Evolutionary conservation across 35 echinoderm and acorn worm species (phyloP).

Genomic region (Ptychodera flava): DNA sequence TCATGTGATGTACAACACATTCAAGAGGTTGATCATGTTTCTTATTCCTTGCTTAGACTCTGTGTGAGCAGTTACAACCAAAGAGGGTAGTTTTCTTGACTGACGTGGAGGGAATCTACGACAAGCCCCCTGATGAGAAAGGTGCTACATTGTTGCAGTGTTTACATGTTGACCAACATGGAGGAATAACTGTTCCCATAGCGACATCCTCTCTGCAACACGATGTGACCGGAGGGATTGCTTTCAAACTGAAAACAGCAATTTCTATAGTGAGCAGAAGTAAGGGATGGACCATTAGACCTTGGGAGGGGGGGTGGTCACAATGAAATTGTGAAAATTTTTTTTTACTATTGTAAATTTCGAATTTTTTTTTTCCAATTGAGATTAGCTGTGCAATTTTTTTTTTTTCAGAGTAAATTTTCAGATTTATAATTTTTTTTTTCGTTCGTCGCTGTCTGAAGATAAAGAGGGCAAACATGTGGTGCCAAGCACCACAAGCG

Average conservation of each 20-base stretch:
- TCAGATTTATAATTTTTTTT: no score
- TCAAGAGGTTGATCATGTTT: no score
- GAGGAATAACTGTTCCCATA: conserved; percentile 33
- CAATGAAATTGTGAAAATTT: no score
- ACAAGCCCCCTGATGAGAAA: conserved; percentile 39
- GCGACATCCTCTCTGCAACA: conserved; percentile 44
- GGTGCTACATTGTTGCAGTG: conserved; percentile 34
- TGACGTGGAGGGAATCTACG: conserved; percentile 62
- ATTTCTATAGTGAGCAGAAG: conserved; percentile 38
- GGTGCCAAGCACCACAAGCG: no score
- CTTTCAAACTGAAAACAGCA: conserved; percentile 52
- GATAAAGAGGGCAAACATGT: no score
- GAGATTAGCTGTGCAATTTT: conserved; percentile 58
- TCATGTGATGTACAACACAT: no score
- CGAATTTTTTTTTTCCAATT: no score
- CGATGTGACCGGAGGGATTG: conserved; percentile 79
- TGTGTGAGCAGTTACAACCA: conserved; percentile 49
- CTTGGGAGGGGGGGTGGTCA: no score
- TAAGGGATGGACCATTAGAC: conserved; percentile 36
- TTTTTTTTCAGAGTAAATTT: no score
- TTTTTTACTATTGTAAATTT: no score
- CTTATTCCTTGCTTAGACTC: conserved; percentile 26
- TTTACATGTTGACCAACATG: conserved; percentile 26
- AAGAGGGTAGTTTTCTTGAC: conserved; percentile 76
- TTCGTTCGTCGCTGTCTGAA: no score